Evolutionary conservation across 2,888 invertebrate species (phyloP).

Genomic region (Therioaphis trifolii): DNA sequence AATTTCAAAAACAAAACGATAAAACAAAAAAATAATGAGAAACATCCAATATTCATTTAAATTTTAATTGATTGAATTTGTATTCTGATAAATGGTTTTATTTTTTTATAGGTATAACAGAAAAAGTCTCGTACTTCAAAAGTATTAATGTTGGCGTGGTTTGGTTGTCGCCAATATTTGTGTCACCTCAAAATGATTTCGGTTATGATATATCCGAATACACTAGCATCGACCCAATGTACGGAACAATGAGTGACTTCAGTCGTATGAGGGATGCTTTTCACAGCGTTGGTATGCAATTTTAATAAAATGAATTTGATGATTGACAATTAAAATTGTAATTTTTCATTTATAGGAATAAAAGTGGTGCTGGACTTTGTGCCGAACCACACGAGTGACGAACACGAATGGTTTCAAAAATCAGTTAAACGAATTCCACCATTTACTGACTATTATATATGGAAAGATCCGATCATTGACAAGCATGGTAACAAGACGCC

Average conservation of each 20-base stretch:
- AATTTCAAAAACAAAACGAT: too few species aligned
- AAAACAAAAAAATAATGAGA: too few species aligned
- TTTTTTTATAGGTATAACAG: slow-evolving; percentile 72
- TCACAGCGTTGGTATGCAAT: slow-evolving; percentile 67
- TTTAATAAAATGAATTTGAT: background rate
- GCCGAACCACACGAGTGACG: slow-evolving; percentile 81
- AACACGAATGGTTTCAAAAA: slow-evolving; percentile 83
- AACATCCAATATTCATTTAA: too few species aligned
- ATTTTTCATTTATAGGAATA: slow-evolving; percentile 70
- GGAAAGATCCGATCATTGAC: slow-evolving; percentile 76
- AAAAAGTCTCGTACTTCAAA: slow-evolving; percentile 75
- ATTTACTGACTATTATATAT: slow-evolving; percentile 82
- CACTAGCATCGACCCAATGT: slow-evolving; percentile 76
- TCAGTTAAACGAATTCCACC: slow-evolving; percentile 75
- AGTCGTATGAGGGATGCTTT: slow-evolving; percentile 71
- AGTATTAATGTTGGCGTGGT: slow-evolving; percentile 77
- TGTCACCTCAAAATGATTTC: slow-evolving; percentile 81
- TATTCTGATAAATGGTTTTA: too few species aligned
- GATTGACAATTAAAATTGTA: too few species aligned
- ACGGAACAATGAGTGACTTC: slow-evolving; percentile 79
- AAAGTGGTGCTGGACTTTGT: slow-evolving; percentile 77
- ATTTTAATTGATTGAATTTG: too few species aligned
- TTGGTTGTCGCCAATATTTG: slow-evolving; percentile 79
- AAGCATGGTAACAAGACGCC: slow-evolving; percentile 71
- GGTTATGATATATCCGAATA: slow-evolving; percentile 84